These are phyloP conservation scores for Corvus moneduloides DNA, from an alignment of 2,113 vertebrate species.

Conservation along the genomic window DNA sequence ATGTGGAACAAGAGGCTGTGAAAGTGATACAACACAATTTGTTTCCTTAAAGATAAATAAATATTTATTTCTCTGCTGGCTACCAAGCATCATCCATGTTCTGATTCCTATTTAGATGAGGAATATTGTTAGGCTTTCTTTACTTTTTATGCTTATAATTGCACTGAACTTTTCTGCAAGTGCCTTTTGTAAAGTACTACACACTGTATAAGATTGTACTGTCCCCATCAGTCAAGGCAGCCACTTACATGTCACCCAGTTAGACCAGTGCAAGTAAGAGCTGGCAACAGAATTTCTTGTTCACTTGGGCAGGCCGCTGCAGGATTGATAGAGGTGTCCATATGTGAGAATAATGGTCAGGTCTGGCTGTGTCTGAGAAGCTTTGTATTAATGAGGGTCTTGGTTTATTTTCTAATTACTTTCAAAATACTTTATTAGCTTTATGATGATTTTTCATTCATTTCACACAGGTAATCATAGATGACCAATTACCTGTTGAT, in stretches of 20 bases:
- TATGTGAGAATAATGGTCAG: background rate
- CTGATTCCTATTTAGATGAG: background rate
- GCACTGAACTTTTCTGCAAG: background rate
- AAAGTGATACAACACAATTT: background rate
- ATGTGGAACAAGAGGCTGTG: background rate
- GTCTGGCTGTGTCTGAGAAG: background rate
- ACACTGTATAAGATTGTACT: background rate
- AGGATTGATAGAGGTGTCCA: background rate
- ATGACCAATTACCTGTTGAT: constrained; percentile 93
- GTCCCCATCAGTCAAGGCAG: background rate
- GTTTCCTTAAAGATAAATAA: background rate
- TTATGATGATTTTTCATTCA: background rate
- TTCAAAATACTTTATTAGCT: background rate
- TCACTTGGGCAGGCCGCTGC: background rate
- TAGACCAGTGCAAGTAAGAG: background rate
- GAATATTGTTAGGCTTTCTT: background rate
- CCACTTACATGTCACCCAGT: background rate
- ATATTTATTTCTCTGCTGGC: background rate
- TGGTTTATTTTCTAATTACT: background rate
- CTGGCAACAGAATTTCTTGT: background rate
- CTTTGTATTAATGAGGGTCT: background rate
- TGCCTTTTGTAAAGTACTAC: background rate
- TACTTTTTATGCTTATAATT: background rate
- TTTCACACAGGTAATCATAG: constrained; percentile 90
- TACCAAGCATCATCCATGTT: background rate